phyloP scores from a whole-genome alignment of 2,888 invertebrate genomes.

The Drosophila hamatofila region DNA sequence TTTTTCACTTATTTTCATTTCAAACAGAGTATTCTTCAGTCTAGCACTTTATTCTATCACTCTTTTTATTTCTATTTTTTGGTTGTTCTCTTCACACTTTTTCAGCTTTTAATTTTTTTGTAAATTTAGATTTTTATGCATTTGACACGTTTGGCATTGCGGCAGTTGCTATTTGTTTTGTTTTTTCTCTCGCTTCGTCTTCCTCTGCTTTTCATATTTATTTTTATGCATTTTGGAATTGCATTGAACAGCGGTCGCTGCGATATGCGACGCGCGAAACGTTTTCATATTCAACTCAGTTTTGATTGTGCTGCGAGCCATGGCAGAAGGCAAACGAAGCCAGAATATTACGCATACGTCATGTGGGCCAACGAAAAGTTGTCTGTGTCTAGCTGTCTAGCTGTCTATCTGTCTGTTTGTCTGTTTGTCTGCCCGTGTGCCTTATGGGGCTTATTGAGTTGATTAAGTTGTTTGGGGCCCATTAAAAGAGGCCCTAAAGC shows the following conservation, averaged over 20 bases:
- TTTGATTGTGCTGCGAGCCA: slow-evolving; percentile 6
- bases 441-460: slow-evolving; percentile 51
- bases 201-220: not conserved
- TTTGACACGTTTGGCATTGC: slow-evolving; percentile 69
- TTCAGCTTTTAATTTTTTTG: slow-evolving; percentile 14
- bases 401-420: not conserved
- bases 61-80: slow-evolving; percentile 9
- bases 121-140: slow-evolving; percentile 65
- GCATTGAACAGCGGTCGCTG: slow-evolving; percentile 32
- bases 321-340: slow-evolving; percentile 10
- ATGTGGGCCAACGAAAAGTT: slow-evolving; percentile 22
- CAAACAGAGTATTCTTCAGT: not conserved
- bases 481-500: slow-evolving; percentile 35
- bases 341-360: slow-evolving; percentile 53
- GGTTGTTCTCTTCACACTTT: slow-evolving; percentile 1
- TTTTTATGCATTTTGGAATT: slow-evolving; percentile 19
- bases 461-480: slow-evolving; percentile 52
- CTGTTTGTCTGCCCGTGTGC: not conserved
- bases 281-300: slow-evolving; percentile 7
- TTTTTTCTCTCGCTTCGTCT: not conserved
- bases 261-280: slow-evolving; percentile 39
- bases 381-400: not conserved
- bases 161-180: slow-evolving; percentile 22
- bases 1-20: too few relatives aligned
- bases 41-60: not conserved